Base-by-base conservation (phyloP, 1,140 invertebrate species). In the Lerema accius region DNA sequence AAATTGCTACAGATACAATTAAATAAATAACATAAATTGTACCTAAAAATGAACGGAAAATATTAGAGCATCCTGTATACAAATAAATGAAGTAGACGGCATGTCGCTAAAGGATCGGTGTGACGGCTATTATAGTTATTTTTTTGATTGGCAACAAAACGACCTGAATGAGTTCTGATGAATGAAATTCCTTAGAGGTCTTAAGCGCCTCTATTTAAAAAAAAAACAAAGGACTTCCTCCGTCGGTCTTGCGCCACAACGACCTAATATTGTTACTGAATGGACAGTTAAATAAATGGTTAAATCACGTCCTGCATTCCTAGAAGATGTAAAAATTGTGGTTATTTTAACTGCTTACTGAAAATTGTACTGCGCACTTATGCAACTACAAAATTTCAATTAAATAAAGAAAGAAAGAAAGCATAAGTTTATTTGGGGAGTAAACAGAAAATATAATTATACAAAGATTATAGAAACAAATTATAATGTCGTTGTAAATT, bases 101-200 rank as follows among this genome's bases (percentile, higher is more conserved):
- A 65, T 77, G 85, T 82, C 85, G 69, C 76, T 81, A 70, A 80
- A 79, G 81, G 77, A 4, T 69, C 70, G 45, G 50, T 72, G 70
- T 73, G 71, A 65, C 71, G 67, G 59, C 46, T 73, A 76, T 70
- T 76, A 74, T 65, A 65, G 56, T 63, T 66, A 60, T 85, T 87
- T 87, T 82, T 71, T 79, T 71, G 62, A 56, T 73, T 62, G 74
- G 61, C 65, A 73, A 82, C 80, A 83, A 83, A 80, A 80, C 76
- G 73, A 46, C 64, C 53, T 82, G 71, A 83, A 82, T 79, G 78
- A 79, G 72, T 61, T 13, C 58, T 67, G 69, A 69, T 86, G 86
- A 89, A 89, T 89, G 86, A 86, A 89, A 89, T 89, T 89, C 84
- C 80, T 62, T 62, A 46, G 71, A 73, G 68, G 46, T 68, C 49